Evolutionary conservation across 2,113 vertebrate species (phyloP).

Genomic region (Alces alces): DNA sequence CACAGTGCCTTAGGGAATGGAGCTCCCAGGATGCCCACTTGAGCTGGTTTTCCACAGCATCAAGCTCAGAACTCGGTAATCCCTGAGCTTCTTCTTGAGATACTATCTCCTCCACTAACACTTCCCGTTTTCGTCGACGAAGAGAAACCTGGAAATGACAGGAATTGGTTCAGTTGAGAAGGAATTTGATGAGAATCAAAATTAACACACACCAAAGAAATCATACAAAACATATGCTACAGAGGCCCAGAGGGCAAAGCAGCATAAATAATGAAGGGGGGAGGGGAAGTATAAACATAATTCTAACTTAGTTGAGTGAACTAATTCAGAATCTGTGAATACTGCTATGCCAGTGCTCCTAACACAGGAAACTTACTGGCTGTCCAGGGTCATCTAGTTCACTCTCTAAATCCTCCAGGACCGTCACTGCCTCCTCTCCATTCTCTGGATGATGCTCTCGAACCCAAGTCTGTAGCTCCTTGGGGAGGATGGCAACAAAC

Average conservation of each 20-base stretch:
- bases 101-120: constrained; percentile 60
- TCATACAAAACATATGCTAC: neutral
- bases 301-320: neutral
- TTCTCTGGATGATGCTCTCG: constrained; percentile 73
- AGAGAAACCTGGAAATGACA: constrained; percentile 64
- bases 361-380: constrained; percentile 52
- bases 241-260: neutral
- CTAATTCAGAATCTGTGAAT: neutral
- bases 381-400: constrained; percentile 72
- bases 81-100: constrained; percentile 66
- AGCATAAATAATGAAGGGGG: neutral
- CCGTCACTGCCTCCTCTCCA: constrained; percentile 70
- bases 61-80: constrained; percentile 67
- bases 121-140: constrained; percentile 63
- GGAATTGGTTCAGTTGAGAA: neutral
- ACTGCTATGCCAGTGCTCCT: neutral
- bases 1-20: constrained; percentile 70
- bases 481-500: constrained; percentile 75
- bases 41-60: constrained; percentile 72
- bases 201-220: neutral
- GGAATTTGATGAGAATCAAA: neutral
- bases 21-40: constrained; percentile 75
- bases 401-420: constrained; percentile 73
- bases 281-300: neutral
- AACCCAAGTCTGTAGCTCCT: constrained; percentile 76